These are phyloP conservation scores for Anticlea derivata DNA, from an alignment of 2,888 invertebrate species.

Conservation along the genomic window DNA sequence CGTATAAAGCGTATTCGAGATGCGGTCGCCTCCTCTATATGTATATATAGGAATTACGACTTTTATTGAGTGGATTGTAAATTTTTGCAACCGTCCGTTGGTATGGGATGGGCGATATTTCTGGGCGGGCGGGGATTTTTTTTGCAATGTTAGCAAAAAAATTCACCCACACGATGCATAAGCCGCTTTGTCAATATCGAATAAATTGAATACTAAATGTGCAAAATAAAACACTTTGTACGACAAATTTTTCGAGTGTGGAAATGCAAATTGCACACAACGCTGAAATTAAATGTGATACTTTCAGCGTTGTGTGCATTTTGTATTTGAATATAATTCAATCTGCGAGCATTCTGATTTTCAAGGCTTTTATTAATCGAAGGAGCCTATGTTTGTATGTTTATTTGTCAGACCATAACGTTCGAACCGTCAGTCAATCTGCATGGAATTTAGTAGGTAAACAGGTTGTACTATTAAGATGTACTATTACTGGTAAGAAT, in stretches of 20 bases:
- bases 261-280: no score
- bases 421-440: no score
- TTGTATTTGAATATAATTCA: no score
- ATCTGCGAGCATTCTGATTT: no score
- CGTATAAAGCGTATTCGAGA: conserved; percentile 81
- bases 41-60: conserved; percentile 80
- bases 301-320: not conserved
- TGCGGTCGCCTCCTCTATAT: conserved; percentile 71
- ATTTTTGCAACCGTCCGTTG: conserved; percentile 71
- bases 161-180: conserved; percentile 50
- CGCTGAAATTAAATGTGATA: no score
- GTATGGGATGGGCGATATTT: conserved; percentile 54
- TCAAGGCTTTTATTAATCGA: no score
- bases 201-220: conserved; percentile 27
- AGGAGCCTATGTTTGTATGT: no score
- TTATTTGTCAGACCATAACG: no score
- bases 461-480: no score
- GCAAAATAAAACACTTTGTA: not conserved
- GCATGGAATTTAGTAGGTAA: no score
- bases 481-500: no score
- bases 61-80: conserved; percentile 79
- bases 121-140: conserved; percentile 56
- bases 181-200: conserved; percentile 36
- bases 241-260: not conserved
- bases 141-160: conserved; percentile 50